These are phyloP conservation scores for Erynnis tages DNA, from an alignment of 2,888 invertebrate species.

Conservation along the genomic window DNA sequence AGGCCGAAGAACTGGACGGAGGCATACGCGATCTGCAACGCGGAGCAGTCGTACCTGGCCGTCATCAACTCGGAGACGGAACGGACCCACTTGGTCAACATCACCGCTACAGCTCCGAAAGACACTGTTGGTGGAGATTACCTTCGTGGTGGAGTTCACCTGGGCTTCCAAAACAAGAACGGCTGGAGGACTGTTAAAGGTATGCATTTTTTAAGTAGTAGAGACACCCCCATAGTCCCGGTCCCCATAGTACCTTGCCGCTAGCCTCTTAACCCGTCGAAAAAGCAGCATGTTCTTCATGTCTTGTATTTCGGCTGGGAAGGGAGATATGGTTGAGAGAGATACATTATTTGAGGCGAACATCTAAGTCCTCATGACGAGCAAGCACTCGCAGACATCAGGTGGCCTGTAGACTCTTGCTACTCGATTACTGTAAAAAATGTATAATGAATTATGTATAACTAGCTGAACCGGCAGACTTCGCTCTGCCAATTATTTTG, in stretches of 20 bases:
- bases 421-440: too few relatives aligned
- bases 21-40: conserved; percentile 51
- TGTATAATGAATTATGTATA: too few relatives aligned
- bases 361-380: background rate
- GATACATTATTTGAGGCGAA: too few relatives aligned
- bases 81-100: conserved; percentile 43
- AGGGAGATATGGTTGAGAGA: too few relatives aligned
- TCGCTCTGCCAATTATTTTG: too few relatives aligned
- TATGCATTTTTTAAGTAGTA: conserved; percentile 29
- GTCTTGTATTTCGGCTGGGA: too few relatives aligned
- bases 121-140: conserved; percentile 42
- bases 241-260: too few relatives aligned
- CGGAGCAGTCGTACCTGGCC: conserved; percentile 58
- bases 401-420: too few relatives aligned
- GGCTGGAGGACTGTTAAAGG: conserved; percentile 54
- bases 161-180: conserved; percentile 43
- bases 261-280: too few relatives aligned
- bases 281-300: too few relatives aligned
- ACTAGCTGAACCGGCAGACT: too few relatives aligned
- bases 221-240: background rate
- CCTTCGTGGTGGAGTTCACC: conserved; percentile 41
- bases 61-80: conserved; percentile 57
- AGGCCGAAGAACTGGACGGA: conserved; percentile 56
- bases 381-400: too few relatives aligned
- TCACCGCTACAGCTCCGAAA: conserved; percentile 45